Evolutionary conservation across 2,113 vertebrate genomes (phyloP).

Genomic region (Todiramphus saurophagus): DNA sequence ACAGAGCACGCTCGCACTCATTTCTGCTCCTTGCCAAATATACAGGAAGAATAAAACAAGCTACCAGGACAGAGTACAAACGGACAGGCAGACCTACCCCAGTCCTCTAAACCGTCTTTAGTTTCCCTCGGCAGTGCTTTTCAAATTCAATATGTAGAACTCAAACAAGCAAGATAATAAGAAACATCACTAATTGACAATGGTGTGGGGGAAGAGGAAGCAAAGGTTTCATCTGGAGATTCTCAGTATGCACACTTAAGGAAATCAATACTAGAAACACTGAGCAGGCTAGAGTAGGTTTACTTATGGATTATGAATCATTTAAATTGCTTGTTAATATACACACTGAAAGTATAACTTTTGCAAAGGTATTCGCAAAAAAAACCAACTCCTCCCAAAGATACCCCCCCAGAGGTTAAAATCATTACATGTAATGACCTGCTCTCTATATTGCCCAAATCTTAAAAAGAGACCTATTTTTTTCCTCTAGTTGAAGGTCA

Average conservation of each 20-base stretch:
- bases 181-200: neutral
- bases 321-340: neutral
- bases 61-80: neutral
- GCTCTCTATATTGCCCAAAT: neutral
- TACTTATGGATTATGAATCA: neutral
- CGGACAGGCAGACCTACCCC: neutral
- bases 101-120: neutral
- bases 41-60: neutral
- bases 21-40: slow-evolving; percentile 23
- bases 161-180: neutral
- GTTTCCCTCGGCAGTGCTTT: neutral
- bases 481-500: neutral
- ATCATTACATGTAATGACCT: neutral
- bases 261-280: neutral
- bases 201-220: neutral
- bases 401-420: neutral
- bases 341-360: neutral
- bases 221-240: neutral
- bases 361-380: neutral
- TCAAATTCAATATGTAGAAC: neutral
- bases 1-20: neutral
- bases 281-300: neutral
- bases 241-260: neutral
- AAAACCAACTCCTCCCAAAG: neutral
- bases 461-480: neutral